Percentiles rank a stretch among this genome's conserved stretches.
phyloP scores from a whole-genome alignment of 2,888 invertebrate species.

The Metopia argyrocephala region DNA sequence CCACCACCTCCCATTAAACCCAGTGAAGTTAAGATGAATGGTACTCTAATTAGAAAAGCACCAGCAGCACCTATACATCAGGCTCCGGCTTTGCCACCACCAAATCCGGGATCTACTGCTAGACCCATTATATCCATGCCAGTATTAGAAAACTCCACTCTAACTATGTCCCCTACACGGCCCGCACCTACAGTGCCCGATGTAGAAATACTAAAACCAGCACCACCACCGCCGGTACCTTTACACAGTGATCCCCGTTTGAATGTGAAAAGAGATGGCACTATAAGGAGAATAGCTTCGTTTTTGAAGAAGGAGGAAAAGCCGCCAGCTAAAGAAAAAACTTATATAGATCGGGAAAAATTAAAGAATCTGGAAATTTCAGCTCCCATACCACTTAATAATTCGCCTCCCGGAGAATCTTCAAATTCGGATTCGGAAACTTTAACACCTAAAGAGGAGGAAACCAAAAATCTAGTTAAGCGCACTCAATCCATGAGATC shows the following conservation, averaged over 20 bases:
- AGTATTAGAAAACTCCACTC: conserved; percentile 88
- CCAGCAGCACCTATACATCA: conserved; percentile 52
- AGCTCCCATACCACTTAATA: conserved; percentile 83
- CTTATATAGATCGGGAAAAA: conserved; percentile 85
- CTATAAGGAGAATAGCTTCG: conserved; percentile 86
- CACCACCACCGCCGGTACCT: conserved; percentile 80
- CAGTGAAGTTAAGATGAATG: conserved; percentile 67
- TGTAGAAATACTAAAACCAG: conserved; percentile 75
- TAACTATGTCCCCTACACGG: conserved; percentile 66
- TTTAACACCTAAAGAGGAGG: conserved; percentile 78
- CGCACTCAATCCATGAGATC: conserved; percentile 91
- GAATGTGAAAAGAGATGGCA: conserved; percentile 82
- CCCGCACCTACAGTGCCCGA: conserved; percentile 44
- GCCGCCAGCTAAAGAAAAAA: conserved; percentile 82
- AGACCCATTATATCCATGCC: conserved; percentile 90
- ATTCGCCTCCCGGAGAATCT: conserved; percentile 80
- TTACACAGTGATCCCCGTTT: conserved; percentile 75
- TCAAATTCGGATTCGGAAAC: conserved; percentile 79
- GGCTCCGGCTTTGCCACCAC: conserved; percentile 82
- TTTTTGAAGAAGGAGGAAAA: conserved; percentile 85
- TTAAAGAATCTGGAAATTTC: conserved; percentile 90
- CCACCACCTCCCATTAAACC: conserved; percentile 81
- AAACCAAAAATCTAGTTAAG: conserved; percentile 80
- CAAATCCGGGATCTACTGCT: conserved; percentile 82
- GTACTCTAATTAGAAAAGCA: conserved; percentile 68